These are phyloP conservation scores for Drymonia ruficornis DNA, from an alignment of 2,888 invertebrate genomes.

Conservation along the genomic window DNA sequence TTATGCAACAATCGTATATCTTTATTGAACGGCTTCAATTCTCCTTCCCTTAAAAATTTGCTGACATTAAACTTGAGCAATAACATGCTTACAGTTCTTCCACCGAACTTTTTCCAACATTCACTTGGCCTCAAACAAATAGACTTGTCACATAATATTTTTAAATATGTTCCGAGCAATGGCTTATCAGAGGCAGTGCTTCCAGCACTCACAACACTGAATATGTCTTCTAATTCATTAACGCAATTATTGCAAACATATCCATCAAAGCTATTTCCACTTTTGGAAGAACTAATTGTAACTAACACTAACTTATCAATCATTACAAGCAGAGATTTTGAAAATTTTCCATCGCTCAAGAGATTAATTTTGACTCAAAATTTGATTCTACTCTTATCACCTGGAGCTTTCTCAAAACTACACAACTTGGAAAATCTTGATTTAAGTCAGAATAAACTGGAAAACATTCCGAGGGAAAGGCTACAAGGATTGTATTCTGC, in stretches of 20 bases:
- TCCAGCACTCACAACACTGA: constrained; percentile 89
- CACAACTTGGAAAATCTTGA: constrained; percentile 91
- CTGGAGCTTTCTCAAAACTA: constrained; percentile 92
- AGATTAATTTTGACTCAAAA: constrained; percentile 90
- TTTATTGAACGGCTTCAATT: constrained; percentile 90
- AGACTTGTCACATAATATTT: constrained; percentile 91
- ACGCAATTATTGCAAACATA: constrained; percentile 89
- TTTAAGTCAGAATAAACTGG: constrained; percentile 92
- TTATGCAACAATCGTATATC: constrained; percentile 90
- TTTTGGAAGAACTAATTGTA: constrained; percentile 93
- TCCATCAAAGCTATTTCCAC: constrained; percentile 88
- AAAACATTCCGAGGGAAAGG: constrained; percentile 92
- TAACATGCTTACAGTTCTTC: constrained; percentile 90
- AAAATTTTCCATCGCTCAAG: constrained; percentile 91
- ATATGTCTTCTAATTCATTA: constrained; percentile 93
- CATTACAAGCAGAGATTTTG: constrained; percentile 93
- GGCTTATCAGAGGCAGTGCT: constrained; percentile 90
- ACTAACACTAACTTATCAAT: constrained; percentile 92
- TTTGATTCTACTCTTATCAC: constrained; percentile 91
- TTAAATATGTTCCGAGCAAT: constrained; percentile 91
- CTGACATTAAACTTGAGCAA: constrained; percentile 90
- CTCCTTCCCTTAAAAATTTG: constrained; percentile 90
- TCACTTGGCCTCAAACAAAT: constrained; percentile 89
- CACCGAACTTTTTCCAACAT: constrained; percentile 92
- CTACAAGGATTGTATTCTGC: constrained; percentile 91